Evolutionary conservation across 1,140 invertebrate genomes (phyloP).

Genomic region (Choristoneura fumiferana): DNA sequence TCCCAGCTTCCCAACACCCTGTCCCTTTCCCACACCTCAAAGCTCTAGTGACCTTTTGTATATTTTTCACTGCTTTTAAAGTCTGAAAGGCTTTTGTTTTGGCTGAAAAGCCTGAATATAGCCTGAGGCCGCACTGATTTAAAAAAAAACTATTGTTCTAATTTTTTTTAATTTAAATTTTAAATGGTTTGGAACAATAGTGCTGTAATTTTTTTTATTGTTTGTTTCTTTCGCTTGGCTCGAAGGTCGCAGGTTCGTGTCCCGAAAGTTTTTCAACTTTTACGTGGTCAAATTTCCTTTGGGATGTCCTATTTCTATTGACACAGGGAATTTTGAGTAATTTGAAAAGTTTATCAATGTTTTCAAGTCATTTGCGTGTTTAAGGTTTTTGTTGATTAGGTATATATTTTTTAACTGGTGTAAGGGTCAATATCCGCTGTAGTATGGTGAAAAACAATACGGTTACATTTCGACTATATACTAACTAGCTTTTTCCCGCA

Average conservation of each 20-base stretch:
- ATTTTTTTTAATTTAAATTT: background rate
- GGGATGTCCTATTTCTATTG: too few relatives aligned
- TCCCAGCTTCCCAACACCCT: constrained; percentile 24
- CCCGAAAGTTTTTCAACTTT: background rate
- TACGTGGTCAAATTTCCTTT: background rate
- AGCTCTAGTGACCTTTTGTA: constrained; percentile 71
- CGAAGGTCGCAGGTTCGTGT: background rate
- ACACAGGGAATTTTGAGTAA: too few relatives aligned
- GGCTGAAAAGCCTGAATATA: constrained; percentile 57
- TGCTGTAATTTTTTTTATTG: too few relatives aligned
- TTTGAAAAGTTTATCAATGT: too few relatives aligned
- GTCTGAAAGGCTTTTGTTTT: constrained; percentile 69
- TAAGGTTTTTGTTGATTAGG: too few relatives aligned
- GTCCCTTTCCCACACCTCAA: constrained; percentile 56
- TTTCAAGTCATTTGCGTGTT: too few relatives aligned
- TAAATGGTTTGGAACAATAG: background rate
- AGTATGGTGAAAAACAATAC: too few relatives aligned
- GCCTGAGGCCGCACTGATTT: constrained; percentile 46
- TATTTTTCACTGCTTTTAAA: constrained; percentile 63
- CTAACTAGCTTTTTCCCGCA: too few relatives aligned
- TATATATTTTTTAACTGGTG: too few relatives aligned
- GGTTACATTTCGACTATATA: too few relatives aligned
- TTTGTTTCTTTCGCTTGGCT: background rate
- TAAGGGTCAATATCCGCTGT: too few relatives aligned
- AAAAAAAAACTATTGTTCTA: background rate